Conservation (phyloP, 2,797 vertebrate genomes). For the Danionella dracula region DNA sequence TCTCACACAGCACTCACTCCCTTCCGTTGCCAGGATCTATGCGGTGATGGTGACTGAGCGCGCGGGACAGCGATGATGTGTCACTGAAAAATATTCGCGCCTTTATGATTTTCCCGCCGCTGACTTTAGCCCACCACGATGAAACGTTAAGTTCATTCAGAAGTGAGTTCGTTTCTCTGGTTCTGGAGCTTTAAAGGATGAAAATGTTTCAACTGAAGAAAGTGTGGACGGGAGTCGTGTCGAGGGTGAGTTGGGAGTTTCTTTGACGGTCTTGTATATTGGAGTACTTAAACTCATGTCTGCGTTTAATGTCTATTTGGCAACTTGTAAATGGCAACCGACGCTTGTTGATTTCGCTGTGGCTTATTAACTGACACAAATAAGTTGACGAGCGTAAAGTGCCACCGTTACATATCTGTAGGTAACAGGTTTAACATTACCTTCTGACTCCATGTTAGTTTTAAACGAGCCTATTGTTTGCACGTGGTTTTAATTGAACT, state of each 20-base stretch:
- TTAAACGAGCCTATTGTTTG: no score
- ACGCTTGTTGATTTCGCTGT: not conserved
- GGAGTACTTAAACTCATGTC: not conserved
- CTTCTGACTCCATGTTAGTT: no score
- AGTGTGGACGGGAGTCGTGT: conserved; percentile 23
- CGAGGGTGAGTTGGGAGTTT: not conserved
- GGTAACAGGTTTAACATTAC: no score
- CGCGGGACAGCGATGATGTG: conserved; percentile 28
- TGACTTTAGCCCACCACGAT: not conserved
- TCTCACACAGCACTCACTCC: not conserved
- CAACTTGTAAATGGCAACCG: not conserved
- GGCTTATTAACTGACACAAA: no score
- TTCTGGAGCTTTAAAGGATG: not conserved
- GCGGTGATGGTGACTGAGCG: conserved; percentile 12
- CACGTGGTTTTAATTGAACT: no score
- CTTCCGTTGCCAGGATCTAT: not conserved
- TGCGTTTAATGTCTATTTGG: not conserved
- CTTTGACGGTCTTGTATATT: not conserved
- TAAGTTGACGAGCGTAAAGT: no score
- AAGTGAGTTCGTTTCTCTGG: not conserved
- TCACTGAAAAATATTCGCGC: not conserved
- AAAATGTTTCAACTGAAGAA: conserved; percentile 1
- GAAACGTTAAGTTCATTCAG: not conserved
- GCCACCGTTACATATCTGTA: no score
- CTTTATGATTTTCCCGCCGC: not conserved